Base-by-base conservation (phyloP, 2,888 invertebrate species). In the Apocheima hispidaria region DNA sequence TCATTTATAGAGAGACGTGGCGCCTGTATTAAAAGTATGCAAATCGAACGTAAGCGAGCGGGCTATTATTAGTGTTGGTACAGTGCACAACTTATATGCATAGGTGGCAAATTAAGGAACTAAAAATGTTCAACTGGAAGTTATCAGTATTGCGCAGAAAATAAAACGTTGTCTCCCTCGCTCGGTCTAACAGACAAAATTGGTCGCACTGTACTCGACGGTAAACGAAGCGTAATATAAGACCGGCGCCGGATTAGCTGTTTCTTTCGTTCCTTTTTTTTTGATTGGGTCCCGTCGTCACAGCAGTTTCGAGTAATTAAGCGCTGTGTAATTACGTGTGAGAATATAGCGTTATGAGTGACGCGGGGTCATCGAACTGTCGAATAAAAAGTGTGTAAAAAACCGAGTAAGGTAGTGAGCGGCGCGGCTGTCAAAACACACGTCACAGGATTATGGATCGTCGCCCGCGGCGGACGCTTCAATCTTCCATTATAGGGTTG, bases 401-500 rank as follows among this genome's bases (percentile, higher is more conserved):
- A 88, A 88, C 72, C 69, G 87, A 86, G 73, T 74, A 75, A 49
- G 63, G 68, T 63, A 64, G 58, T 60, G 60, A 55, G 36, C 36
- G 79, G 71, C 73, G 78, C 66, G 76, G 81, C 86, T 87, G 89
- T 90, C 91, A 90, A 87, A 89, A 87, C 83, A 86, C 78, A 84
- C 89, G 90, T 89, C 90, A 89, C 89, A 75, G 90, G 90, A 86
- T 88, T 90, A 90, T 89, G 80, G 84, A 89, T 87, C 86, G 84
- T 86, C 84, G 87, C 88, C 87, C 71, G 83, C 73, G 84, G 88
- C 86, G 69, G 35, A n/a, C 35, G n/a, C 35, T 14, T 35, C 53
- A 36, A 35, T 53, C 54, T 12, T 14, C 36, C 44, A 54, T 63
- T 59, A 66, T 69, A 81, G 76, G 81, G 80, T 66, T 78, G 74